A percentile compares a stretch with the other conserved stretches of the same genome.
Conservation (phyloP, 2,113 vertebrate species). For the Nothocercus nigrocapillus region DNA sequence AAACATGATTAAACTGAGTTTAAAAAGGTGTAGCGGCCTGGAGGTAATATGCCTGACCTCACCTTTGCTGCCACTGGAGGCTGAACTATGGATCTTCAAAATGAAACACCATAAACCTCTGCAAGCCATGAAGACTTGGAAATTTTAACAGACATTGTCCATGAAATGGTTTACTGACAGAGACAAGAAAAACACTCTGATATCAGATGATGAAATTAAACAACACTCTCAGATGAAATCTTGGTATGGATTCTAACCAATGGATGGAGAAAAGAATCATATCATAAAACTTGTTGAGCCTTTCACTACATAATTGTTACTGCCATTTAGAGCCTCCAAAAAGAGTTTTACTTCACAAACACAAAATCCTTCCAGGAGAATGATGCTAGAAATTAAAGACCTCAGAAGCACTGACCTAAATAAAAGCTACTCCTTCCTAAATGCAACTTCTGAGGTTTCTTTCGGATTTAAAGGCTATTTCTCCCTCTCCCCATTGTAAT, state of each 20-base stretch:
- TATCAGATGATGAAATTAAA: not conserved
- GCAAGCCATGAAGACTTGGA: not conserved
- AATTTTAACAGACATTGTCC: not conserved
- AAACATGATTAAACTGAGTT: not conserved
- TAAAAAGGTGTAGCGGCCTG: not conserved
- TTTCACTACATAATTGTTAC: not conserved
- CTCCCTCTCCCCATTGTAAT: not conserved
- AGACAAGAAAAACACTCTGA: not conserved
- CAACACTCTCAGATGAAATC: not conserved
- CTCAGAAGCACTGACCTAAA: slow-evolving; percentile 33
- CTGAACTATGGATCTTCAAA: not conserved
- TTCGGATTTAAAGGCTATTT: slow-evolving; percentile 20
- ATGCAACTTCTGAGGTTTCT: slow-evolving; percentile 16
- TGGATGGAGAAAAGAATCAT: not conserved
- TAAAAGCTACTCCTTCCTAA: slow-evolving; percentile 3
- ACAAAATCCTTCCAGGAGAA: slow-evolving; percentile 19
- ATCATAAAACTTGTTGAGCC: not conserved
- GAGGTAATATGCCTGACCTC: not conserved
- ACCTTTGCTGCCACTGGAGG: not conserved
- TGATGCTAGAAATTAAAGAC: not conserved
- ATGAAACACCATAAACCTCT: not conserved
- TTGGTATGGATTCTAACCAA: not conserved
- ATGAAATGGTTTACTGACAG: not conserved
- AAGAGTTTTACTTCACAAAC: slow-evolving; percentile 19
- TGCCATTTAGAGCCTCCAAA: not conserved